Conservation (phyloP, 2,113 vertebrate species). For the Calonectris borealis region DNA sequence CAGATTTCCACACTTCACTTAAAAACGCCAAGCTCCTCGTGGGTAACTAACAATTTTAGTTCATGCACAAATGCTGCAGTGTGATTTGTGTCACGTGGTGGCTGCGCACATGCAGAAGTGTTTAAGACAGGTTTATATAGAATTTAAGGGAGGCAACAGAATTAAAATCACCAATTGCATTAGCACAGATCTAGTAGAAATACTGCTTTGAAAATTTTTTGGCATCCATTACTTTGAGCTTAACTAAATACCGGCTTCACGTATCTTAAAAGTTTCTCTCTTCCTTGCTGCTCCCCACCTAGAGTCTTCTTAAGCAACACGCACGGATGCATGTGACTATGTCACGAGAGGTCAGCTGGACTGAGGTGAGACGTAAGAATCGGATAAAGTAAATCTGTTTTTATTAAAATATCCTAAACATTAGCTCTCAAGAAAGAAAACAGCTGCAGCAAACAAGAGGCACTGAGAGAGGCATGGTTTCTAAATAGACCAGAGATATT, state of each 20-base stretch:
- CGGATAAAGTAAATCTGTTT: not conserved
- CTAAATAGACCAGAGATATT: not conserved
- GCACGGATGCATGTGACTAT: not conserved
- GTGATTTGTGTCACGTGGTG: not conserved
- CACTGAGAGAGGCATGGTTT: not conserved
- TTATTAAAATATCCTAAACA: not conserved
- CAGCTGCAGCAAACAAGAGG: not conserved
- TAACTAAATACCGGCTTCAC: not conserved
- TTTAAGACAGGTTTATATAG: not conserved
- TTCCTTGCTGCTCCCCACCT: conserved; percentile 30
- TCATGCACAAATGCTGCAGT: not conserved
- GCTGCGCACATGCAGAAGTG: not conserved
- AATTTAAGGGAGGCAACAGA: not conserved
- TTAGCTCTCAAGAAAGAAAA: not conserved
- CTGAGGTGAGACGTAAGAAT: not conserved
- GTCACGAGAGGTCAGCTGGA: not conserved
- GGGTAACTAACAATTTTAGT: not conserved
- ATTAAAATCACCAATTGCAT: not conserved
- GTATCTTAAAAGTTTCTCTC: not conserved
- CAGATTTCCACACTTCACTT: not conserved
- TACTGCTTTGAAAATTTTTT: not conserved
- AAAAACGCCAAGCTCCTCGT: not conserved
- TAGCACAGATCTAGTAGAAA: not conserved
- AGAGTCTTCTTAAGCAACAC: not conserved
- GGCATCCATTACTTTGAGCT: not conserved